Evolutionary conservation across 2,113 vertebrate genomes (phyloP).

Genomic region (Scomber colias): DNA sequence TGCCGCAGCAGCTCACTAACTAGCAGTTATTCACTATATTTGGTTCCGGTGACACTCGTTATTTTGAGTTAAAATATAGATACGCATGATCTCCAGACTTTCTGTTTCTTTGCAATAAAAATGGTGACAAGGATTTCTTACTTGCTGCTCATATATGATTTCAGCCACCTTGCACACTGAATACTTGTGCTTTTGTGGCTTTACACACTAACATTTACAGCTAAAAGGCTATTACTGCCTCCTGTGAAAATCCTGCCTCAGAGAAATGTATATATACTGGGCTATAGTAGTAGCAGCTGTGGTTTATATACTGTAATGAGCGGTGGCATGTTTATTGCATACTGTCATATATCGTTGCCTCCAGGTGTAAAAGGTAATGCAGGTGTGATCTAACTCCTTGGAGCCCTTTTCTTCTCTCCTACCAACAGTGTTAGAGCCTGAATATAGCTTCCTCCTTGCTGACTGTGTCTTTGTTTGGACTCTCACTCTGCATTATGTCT

Average conservation of each 20-base stretch:
- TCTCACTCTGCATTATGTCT: background rate
- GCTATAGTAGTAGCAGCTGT: slow-evolving; percentile 8
- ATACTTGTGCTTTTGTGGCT: slow-evolving; percentile 19
- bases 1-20: no score
- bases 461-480: background rate
- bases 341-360: slow-evolving; percentile 42
- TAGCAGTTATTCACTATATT: no score
- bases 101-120: no score
- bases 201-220: slow-evolving; percentile 2
- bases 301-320: slow-evolving; percentile 43
- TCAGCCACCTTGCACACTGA: background rate
- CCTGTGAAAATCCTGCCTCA: slow-evolving; percentile 18
- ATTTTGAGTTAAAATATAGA: no score
- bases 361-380: slow-evolving; percentile 28
- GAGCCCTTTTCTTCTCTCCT: background rate
- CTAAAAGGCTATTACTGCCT: slow-evolving; percentile 12
- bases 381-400: slow-evolving; percentile 36
- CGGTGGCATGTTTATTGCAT: slow-evolving; percentile 41
- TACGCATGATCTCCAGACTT: no score
- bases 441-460: background rate
- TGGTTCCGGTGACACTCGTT: no score
- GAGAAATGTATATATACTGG: slow-evolving; percentile 13
- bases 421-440: background rate
- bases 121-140: background rate
- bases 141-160: no score